Evolutionary conservation across 2,797 vertebrate species (phyloP).

Genomic region (Mergus octosetaceus): DNA sequence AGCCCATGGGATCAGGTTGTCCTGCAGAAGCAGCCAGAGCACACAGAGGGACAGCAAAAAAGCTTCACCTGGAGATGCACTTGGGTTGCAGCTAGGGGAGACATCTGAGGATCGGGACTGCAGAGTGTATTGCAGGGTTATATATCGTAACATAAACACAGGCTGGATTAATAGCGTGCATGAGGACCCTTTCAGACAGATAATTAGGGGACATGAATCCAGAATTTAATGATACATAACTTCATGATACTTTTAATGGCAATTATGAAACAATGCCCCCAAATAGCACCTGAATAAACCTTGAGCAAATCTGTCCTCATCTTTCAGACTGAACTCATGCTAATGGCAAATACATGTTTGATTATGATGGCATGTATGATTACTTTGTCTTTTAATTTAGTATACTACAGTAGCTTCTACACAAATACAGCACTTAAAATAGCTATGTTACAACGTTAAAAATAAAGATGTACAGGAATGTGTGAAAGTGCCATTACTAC

Average conservation of each 20-base stretch:
- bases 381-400: neutral
- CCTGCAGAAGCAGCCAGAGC: neutral
- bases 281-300: neutral
- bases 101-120: neutral
- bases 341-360: neutral
- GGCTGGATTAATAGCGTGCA: neutral
- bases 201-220: neutral
- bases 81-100: neutral
- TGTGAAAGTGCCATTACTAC: neutral
- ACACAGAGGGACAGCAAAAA: neutral
- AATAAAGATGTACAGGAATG: neutral
- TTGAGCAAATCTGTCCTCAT: fast-evolving
- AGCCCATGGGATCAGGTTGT: neutral
- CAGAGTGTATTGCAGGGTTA: neutral
- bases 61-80: neutral
- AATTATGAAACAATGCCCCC: neutral
- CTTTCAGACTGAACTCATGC: neutral
- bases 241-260: neutral
- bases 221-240: neutral
- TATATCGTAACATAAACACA: neutral
- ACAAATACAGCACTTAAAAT: neutral
- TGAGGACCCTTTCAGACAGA: neutral
- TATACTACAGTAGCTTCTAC: neutral
- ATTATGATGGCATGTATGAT: neutral
- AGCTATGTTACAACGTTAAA: neutral